Base-by-base conservation (phyloP, 2,797 vertebrate genomes). In the Hoplostethus mediterraneus region DNA sequence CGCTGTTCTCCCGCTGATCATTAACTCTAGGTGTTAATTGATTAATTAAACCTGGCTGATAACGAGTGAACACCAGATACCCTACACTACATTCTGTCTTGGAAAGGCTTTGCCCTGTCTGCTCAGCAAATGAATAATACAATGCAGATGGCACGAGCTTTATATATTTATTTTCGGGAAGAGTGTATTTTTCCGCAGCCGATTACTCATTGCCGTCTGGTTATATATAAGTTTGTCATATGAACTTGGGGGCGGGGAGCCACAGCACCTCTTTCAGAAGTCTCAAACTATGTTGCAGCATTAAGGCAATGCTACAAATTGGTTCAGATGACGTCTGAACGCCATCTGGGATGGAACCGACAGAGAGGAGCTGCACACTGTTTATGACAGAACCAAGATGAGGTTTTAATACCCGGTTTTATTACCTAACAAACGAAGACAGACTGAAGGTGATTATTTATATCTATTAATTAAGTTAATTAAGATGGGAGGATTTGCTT, bases 391-490 rank as follows among this genome's bases (percentile, higher is more conserved):
- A 88, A 82, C 77, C 79, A 83, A 89, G 86, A 90, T 87, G 77
- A 84, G 67, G 67, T 89, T 95, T 94, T 91, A 94, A 89, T 85
- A 82, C 78, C 75, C 17, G 16, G 62, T 81, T 93, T 95, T 94
- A 94, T 88, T 89, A 92, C 91, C 85, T 90, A 86, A 93, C 87
- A 93, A 94, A 94, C 92, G 80, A 93, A 93, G 74, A 85, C 82
- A 75, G 86, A 73, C 86, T 92, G 90, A 92, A 92, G 87, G 89
- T 91, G 88, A 93, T 92, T 93, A 93, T 94, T 94, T 94, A 92
- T 90, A 91, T 89, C 86, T 88, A 89, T 92, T 93, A 93, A 95
- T 95, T 91, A 93, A 92, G 80, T 91, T 90, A 71, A 93, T 93
- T 92, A 92, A 91, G 87, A 90, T 85, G 75, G 84, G 82, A 85